These are phyloP conservation scores for Nezara viridula DNA, from an alignment of 2,888 invertebrate species.

Conservation along the genomic window DNA sequence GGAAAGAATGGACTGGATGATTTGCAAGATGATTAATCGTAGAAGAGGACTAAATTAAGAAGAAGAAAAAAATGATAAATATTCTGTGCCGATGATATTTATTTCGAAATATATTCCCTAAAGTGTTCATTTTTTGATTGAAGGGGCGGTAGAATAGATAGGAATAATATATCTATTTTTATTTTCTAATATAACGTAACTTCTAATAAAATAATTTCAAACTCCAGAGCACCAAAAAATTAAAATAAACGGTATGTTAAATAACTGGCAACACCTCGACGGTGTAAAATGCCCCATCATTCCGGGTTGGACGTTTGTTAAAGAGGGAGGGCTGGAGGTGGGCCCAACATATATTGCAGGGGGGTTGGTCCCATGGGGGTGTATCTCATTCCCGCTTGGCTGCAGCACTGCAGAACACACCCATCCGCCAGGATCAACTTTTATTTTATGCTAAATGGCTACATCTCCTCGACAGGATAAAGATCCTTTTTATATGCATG, in stretches of 20 bases:
- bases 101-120: too few relatives aligned
- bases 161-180: too few relatives aligned
- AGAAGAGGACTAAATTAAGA: too few relatives aligned
- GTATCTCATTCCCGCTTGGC: conserved; percentile 25
- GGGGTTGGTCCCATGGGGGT: conserved; percentile 26
- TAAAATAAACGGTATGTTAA: conserved; percentile 15
- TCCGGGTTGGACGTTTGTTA: conserved; percentile 29
- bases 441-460: conserved; percentile 48
- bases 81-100: too few relatives aligned
- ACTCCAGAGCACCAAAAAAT: neutral
- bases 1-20: too few relatives aligned
- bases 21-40: too few relatives aligned
- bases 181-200: too few relatives aligned
- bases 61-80: too few relatives aligned
- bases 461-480: conserved; percentile 21
- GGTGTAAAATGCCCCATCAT: conserved; percentile 27
- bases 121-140: too few relatives aligned
- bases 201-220: too few relatives aligned
- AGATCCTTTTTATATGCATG: conserved; percentile 28
- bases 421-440: conserved; percentile 30
- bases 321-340: neutral
- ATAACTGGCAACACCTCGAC: conserved; percentile 34
- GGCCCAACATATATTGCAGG: conserved; percentile 27
- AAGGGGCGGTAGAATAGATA: too few relatives aligned
- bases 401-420: conserved; percentile 48